These are phyloP conservation scores for Habropoda laboriosa DNA, from an alignment of 1,140 invertebrate genomes.

Conservation along the genomic window DNA sequence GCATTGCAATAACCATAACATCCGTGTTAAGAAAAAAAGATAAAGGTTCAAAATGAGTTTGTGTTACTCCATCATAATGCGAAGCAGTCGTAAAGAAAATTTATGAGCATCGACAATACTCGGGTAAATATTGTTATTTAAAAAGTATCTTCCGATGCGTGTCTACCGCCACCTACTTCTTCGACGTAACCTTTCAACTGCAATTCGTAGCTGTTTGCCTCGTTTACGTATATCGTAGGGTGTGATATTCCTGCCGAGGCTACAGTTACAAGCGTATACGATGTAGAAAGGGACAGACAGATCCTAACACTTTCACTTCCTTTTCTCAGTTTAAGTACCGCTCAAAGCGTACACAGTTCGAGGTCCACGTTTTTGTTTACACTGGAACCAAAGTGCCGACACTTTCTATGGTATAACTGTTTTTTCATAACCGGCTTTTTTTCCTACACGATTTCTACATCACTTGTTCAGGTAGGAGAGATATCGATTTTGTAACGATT, in stretches of 20 bases:
- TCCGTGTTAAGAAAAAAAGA: neutral
- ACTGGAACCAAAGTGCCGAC: neutral
- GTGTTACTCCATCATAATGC: neutral
- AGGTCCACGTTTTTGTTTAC: constrained; percentile 5
- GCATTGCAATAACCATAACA: neutral
- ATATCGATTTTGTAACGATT: constrained; percentile 10
- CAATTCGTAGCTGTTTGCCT: neutral
- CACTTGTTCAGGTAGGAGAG: too few relatives aligned
- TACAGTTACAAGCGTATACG: neutral
- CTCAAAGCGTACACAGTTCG: neutral
- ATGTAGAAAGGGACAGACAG: neutral
- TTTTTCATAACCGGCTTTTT: constrained; percentile 10
- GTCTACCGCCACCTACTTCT: neutral
- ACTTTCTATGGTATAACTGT: constrained; percentile 19
- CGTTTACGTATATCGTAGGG: neutral
- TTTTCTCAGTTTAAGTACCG: constrained; percentile 7
- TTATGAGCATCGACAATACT: neutral
- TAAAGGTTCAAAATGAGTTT: neutral
- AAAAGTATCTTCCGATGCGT: neutral
- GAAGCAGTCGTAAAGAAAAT: neutral
- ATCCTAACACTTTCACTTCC: constrained; percentile 31
- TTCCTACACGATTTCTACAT: constrained; percentile 2
- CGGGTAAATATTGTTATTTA: constrained; percentile 3
- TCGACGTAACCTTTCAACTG: constrained; percentile 1
- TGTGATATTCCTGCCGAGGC: too few relatives aligned